These are phyloP conservation scores for Lithophane leautieri DNA, from an alignment of 2,888 invertebrate genomes.

Conservation along the genomic window DNA sequence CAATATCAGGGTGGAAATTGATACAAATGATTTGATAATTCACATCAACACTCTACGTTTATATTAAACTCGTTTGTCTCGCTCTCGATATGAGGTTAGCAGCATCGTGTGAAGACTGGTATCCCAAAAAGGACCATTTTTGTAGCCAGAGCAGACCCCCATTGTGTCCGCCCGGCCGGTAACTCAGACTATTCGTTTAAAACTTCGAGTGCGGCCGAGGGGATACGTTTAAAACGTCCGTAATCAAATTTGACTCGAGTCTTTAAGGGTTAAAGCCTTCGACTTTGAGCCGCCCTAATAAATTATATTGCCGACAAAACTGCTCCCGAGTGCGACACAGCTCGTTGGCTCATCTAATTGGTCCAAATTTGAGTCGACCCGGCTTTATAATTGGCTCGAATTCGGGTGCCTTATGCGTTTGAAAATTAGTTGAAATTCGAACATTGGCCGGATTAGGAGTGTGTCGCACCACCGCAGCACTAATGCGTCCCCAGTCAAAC, in stretches of 20 bases:
- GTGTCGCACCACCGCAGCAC: constrained; percentile 81
- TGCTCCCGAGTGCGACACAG: constrained; percentile 89
- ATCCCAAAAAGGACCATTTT: constrained; percentile 45
- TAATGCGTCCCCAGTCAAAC: constrained; percentile 81
- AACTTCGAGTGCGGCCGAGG: constrained; percentile 81
- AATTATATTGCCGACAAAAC: constrained; percentile 90
- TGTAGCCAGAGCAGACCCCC: constrained; percentile 12
- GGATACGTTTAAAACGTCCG: constrained; percentile 87
- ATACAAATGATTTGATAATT: constrained; percentile 82
- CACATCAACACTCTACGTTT: constrained; percentile 59
- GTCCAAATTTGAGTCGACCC: constrained; percentile 88
- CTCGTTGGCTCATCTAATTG: constrained; percentile 90
- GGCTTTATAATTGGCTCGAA: constrained; percentile 87
- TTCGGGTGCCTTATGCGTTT: constrained; percentile 82
- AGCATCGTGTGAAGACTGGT: constrained; percentile 34
- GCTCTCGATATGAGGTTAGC: constrained; percentile 65
- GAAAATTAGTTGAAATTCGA: constrained; percentile 87
- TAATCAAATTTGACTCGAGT: constrained; percentile 90
- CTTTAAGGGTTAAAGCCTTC: constrained; percentile 89
- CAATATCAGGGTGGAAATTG: constrained; percentile 73
- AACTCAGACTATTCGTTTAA: constrained; percentile 83
- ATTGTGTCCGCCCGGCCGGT: constrained; percentile 68
- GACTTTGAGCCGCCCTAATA: constrained; percentile 89
- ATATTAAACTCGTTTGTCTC: constrained; percentile 70
- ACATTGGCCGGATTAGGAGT: constrained; percentile 82